These are phyloP conservation scores for Myotis davidii DNA, from an alignment of 2,113 vertebrate genomes.

Conservation along the genomic window DNA sequence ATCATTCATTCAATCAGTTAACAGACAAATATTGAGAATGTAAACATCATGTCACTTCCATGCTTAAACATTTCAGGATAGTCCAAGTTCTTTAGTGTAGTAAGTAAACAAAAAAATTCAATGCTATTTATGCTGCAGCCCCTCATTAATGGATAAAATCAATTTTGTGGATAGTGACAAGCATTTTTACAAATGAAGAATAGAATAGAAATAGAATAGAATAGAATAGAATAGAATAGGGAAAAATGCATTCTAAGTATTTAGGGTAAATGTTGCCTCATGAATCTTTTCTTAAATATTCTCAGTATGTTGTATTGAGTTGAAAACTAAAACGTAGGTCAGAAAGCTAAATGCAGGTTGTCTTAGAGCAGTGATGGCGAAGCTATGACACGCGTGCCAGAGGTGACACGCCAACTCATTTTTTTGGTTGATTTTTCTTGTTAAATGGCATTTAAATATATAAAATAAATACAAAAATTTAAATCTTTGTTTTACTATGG, in stretches of 20 bases:
- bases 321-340: neutral
- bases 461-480: too few relatives aligned
- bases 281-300: neutral
- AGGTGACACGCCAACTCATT: too few relatives aligned
- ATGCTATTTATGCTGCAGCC: neutral
- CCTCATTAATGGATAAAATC: neutral
- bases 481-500: too few relatives aligned
- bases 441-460: too few relatives aligned
- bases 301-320: neutral
- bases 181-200: neutral
- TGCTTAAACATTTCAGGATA: constrained; percentile 37
- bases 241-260: neutral
- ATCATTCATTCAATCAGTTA: neutral
- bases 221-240: neutral
- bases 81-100: neutral
- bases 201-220: neutral
- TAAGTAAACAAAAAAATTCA: constrained; percentile 35
- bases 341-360: neutral
- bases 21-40: neutral
- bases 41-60: neutral
- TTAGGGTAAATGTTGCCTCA: neutral
- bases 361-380: neutral
- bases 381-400: too few relatives aligned
- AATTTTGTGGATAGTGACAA: neutral
- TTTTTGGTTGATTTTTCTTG: too few relatives aligned